Evolutionary conservation across 1,140 invertebrate genomes (phyloP).

Genomic region (Ceratoteleas bidentatus): DNA sequence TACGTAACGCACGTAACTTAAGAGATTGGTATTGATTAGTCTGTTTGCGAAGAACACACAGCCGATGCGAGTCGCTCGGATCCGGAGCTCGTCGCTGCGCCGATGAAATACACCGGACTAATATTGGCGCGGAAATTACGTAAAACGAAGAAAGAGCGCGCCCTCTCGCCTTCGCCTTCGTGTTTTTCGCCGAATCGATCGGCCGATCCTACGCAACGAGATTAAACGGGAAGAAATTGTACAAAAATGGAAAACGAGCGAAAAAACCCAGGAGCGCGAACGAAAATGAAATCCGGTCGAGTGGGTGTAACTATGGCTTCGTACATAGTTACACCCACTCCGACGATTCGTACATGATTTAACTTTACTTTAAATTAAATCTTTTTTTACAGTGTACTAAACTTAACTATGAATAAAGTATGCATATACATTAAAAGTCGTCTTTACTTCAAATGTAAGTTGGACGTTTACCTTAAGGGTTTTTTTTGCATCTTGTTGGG

Average conservation of each 20-base stretch:
- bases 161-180: conserved; percentile 65
- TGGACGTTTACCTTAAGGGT: no score
- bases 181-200: conserved; percentile 72
- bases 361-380: no score
- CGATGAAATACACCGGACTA: conserved; percentile 76
- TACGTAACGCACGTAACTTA: conserved; percentile 70
- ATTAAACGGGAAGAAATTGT: conserved; percentile 25
- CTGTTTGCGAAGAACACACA: conserved; percentile 79
- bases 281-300: conserved; percentile 11
- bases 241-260: conserved; percentile 6
- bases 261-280: conserved; percentile 1
- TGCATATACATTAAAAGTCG: no score
- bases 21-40: conserved; percentile 80
- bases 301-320: background rate
- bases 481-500: no score
- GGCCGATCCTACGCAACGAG: conserved; percentile 63
- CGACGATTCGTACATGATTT: no score
- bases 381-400: no score
- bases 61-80: conserved; percentile 73
- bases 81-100: conserved; percentile 68
- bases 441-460: no score
- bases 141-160: conserved; percentile 78
- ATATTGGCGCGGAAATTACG: conserved; percentile 80
- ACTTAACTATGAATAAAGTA: no score
- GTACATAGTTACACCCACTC: no score